Evolutionary conservation across 2,888 invertebrate genomes (phyloP), one percentile per base, ranked within the genome.

Genomic region (Patella ulyssiponensis): DNA sequence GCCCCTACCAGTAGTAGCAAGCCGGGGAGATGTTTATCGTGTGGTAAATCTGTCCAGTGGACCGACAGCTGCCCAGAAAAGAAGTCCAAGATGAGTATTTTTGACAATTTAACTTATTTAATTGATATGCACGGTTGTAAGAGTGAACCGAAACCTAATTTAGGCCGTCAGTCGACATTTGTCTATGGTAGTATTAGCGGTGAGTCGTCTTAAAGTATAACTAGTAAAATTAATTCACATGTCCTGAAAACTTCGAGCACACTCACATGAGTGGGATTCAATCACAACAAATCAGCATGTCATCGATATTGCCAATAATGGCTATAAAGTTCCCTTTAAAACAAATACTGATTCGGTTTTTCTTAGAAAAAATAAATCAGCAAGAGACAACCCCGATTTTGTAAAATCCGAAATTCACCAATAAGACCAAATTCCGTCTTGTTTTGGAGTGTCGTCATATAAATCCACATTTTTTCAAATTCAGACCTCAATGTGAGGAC

Each of bases 31-130:
- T 71, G 76, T 71, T 76, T 53, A 27, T 23, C 54, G 14, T 58
- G 76, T 33, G 70, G 70, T 17, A 53, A 75, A 44, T 64, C 20
- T 7, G 69, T 64, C n/a, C 52, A 75, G 17, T 75, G 75, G 75
- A 44, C 27, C 5, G 44, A 75, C 11, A 53, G 23, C 5, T 69
- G 69, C 69, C 51, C 69, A 27, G 69, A 69, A 56, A 58, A 1
- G 27, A 27, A 27, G 3, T 27, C 27, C 27, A 27, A 27, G 27
- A 27, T 27, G 27, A 27, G 1, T 27, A 27, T 27, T 27, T 27
- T 27, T 27, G 27, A 27, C 27, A 27, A 27, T 27, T 27, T 27
- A 27, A 3, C 27, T 27, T 27, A 27, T 27, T 27, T 27, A 27
- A 27, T 27, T 27, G 27, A 27, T 27, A 27, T 27, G 27, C 27